These are phyloP conservation scores for Drosophila teissieri DNA, from an alignment of 1,140 invertebrate genomes.

Conservation along the genomic window DNA sequence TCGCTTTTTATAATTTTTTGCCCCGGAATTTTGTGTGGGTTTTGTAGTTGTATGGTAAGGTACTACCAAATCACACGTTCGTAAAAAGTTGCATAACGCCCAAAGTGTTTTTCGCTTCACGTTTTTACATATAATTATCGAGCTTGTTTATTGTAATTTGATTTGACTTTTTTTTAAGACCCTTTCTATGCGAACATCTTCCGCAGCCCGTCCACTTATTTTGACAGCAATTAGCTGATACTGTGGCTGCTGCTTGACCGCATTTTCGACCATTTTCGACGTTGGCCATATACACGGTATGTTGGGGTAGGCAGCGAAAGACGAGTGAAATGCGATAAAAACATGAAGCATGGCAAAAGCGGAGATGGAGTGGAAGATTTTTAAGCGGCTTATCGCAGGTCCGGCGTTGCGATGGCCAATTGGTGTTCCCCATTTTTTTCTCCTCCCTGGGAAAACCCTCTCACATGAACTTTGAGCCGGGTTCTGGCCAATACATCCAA, in stretches of 20 bases:
- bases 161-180: slow-evolving; percentile 57
- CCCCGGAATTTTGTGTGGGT: slow-evolving; percentile 25
- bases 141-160: slow-evolving; percentile 50
- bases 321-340: slow-evolving; percentile 38
- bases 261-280: slow-evolving; percentile 40
- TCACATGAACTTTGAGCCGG: slow-evolving; percentile 9
- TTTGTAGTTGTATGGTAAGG: slow-evolving; percentile 6
- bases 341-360: slow-evolving; percentile 29
- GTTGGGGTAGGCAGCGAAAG: slow-evolving; percentile 42
- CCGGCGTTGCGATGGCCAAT: slow-evolving; percentile 19
- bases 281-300: slow-evolving; percentile 13
- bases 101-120: slow-evolving; percentile 42
- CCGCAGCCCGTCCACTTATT: slow-evolving; percentile 29
- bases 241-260: slow-evolving; percentile 38
- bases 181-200: slow-evolving; percentile 37
- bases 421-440: slow-evolving; percentile 17
- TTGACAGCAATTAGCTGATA: slow-evolving; percentile 50
- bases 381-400: slow-evolving; percentile 47
- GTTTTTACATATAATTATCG: slow-evolving; percentile 56
- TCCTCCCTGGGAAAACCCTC: slow-evolving; percentile 39
- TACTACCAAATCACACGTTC: slow-evolving; percentile 48
- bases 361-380: slow-evolving; percentile 48
- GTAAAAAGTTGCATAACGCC: slow-evolving; percentile 48
- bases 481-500: slow-evolving; percentile 17
- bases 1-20: slow-evolving; percentile 37